Percentiles rank a stretch among this genome's conserved stretches.
phyloP scores from a whole-genome alignment of 1,140 invertebrate species.

The Wiebesia pumilae region DNA sequence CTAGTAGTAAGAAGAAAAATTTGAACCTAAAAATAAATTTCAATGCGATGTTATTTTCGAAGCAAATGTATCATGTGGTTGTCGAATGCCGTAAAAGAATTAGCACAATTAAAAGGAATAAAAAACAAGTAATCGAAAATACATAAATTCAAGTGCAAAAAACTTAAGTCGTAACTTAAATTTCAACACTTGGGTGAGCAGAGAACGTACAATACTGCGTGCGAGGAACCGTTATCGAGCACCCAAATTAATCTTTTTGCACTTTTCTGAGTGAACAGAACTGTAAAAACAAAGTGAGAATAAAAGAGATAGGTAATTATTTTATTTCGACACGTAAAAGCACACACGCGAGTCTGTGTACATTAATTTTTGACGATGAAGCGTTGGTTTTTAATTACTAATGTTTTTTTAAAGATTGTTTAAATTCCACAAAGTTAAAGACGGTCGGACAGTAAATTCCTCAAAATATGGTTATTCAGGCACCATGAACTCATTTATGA shows the following conservation, averaged over 20 bases:
- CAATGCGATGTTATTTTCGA: not conserved
- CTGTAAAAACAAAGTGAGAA: not conserved
- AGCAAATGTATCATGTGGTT: not conserved
- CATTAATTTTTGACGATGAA: not conserved
- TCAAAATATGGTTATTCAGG: not conserved
- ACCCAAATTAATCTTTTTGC: conserved; percentile 39
- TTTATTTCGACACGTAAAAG: not conserved
- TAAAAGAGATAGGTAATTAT: not conserved
- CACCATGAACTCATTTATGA: conserved; percentile 4
- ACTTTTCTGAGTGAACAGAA: conserved; percentile 15
- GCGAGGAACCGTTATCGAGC: not conserved
- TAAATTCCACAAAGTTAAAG: not conserved
- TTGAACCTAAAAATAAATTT: not conserved
- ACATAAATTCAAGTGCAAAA: not conserved
- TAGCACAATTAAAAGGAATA: not conserved
- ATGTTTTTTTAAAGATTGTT: not conserved
- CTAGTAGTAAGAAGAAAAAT: not conserved
- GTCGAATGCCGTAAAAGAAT: not conserved
- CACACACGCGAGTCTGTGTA: not conserved
- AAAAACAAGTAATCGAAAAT: not conserved
- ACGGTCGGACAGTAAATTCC: not conserved
- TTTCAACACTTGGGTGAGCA: not conserved
- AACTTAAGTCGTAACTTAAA: not conserved
- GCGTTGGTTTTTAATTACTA: not conserved
- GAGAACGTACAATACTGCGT: not conserved